Percentiles rank a stretch among this genome's conserved stretches.
Evolutionary conservation across 2,113 vertebrate species (phyloP).

Genomic region (Cephalopholis sonnerati): DNA sequence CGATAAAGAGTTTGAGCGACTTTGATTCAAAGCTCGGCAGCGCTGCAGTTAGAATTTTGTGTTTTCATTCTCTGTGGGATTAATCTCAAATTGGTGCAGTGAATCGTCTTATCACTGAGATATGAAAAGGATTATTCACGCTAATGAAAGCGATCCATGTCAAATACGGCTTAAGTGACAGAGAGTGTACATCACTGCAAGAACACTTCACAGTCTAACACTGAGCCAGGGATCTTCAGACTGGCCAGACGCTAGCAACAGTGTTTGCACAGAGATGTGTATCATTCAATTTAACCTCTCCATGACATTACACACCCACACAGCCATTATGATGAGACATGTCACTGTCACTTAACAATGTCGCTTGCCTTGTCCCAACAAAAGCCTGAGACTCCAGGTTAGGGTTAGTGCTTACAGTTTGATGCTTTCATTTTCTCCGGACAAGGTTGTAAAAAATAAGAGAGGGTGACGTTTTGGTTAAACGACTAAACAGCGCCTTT

Average conservation of each 20-base stretch:
- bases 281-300: conserved; percentile 21
- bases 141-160: neutral
- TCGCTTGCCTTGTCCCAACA: conserved; percentile 17
- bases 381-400: neutral
- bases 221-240: neutral
- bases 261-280: neutral
- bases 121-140: conserved; percentile 25
- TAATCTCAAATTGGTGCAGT: conserved; percentile 18
- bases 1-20: neutral
- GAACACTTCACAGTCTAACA: neutral
- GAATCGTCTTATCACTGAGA: neutral
- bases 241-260: neutral
- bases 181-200: neutral
- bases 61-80: conserved; percentile 43
- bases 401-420: neutral
- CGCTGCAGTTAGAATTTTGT: neutral
- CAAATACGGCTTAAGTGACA: neutral
- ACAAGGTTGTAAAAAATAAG: neutral
- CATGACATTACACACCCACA: conserved; percentile 53
- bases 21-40: neutral
- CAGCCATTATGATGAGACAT: neutral
- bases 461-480: neutral
- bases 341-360: conserved; percentile 61
- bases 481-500: neutral
- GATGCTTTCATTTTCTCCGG: conserved; percentile 3